Evolutionary conservation across 2,797 vertebrate genomes (phyloP), one percentile per base, ranked within the genome.

Genomic region (Pygocentrus nattereri): DNA sequence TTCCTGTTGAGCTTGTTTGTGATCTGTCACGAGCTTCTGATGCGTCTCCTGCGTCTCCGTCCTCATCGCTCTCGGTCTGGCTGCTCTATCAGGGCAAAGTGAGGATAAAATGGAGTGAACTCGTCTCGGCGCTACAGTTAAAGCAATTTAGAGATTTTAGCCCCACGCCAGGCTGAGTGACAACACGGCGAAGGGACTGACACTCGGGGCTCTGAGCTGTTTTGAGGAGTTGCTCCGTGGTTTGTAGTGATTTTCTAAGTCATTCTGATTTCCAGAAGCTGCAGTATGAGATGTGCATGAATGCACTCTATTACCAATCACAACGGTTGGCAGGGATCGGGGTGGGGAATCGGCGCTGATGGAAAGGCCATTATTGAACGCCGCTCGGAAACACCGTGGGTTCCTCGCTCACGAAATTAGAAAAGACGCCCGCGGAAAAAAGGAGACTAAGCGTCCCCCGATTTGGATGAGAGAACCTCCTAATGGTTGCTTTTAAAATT

Each of bases 101-200:
- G 27, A 49, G 71, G 76, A 69, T 65, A 58, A 10, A 52, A 68
- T n/a, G 54, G 68, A 73, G 68, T 78, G 76, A 69, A 54, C 49
- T 84, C 49, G 82, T 71, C 73, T 84, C 67, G 38, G 61, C 68
- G 41, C 23, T 70, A 62, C 67, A 84, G 65, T 79, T 82, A 72
- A 79, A 84, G 84, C 74, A 81, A 82, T 84, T 79, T 86, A 52
- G 73, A 82, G 82, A 64, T 79, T 85, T 87, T 56, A 78, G 67
- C 59, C 52, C 78, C 77, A 81, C 80, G 75, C 27, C 62, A 56
- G 72, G 74, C 27, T 56, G 69, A 80, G 74, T 76, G 84, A 85
- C 78, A 85, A 79, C 49, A 54, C 58, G 27, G 61, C 41, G 81
- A 83, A 69, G 2, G 68, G 38, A 62, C 71, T 68, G 85, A 76